Evolutionary conservation across 2,797 vertebrate genomes (phyloP).

Genomic region (Euthynnus affinis): DNA sequence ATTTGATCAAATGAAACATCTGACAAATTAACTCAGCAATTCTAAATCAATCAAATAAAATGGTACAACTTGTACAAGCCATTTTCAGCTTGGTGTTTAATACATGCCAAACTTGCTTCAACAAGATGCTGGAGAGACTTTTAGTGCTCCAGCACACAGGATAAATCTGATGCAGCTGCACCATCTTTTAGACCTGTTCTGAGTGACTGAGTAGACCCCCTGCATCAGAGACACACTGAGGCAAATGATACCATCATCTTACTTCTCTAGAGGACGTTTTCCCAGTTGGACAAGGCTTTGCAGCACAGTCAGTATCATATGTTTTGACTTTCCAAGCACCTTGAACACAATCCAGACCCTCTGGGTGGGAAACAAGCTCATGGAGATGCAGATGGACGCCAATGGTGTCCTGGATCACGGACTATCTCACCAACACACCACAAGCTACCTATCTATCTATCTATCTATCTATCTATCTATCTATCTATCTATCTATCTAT

Average conservation of each 20-base stretch:
- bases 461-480: neutral
- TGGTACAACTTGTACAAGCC: neutral
- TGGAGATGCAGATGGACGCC: slow-evolving; percentile 54
- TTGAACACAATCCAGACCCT: slow-evolving; percentile 50
- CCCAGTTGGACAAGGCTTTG: slow-evolving; percentile 31
- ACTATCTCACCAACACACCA: slow-evolving; percentile 34
- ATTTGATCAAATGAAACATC: neutral
- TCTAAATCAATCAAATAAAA: neutral
- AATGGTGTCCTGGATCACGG: slow-evolving; percentile 33
- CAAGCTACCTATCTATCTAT: slow-evolving; percentile 14
- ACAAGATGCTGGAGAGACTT: neutral
- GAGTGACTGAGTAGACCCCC: slow-evolving; percentile 37
- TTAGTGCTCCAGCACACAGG: slow-evolving; percentile 3
- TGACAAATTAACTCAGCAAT: neutral
- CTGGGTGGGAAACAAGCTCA: slow-evolving; percentile 38
- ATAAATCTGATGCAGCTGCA: slow-evolving; percentile 2
- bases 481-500: neutral
- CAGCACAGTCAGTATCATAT: slow-evolving; percentile 18
- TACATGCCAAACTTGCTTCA: slow-evolving; percentile 16
- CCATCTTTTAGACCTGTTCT: neutral
- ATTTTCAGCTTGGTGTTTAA: slow-evolving; percentile 4
- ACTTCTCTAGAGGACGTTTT: slow-evolving; percentile 40
- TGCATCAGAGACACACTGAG: slow-evolving; percentile 62
- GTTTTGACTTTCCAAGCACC: slow-evolving; percentile 59
- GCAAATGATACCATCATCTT: slow-evolving; percentile 60